Conservation (phyloP, 2,888 invertebrate genomes). For the Megastigmus dorsalis region DNA sequence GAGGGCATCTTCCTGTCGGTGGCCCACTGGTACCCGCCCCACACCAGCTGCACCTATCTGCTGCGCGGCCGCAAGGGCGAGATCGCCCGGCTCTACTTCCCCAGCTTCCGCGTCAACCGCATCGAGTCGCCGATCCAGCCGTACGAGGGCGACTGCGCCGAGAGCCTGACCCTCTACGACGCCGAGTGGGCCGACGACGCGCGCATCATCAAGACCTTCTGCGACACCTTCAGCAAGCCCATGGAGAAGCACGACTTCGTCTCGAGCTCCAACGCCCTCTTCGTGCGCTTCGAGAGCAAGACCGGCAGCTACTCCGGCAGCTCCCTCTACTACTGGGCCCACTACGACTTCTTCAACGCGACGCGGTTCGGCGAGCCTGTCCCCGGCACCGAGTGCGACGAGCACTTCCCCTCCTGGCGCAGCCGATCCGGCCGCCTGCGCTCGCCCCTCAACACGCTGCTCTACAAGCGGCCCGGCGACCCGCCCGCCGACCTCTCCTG, state of each 20-base stretch:
- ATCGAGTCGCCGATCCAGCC: constrained; percentile 91
- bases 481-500: constrained; percentile 86
- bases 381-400: constrained; percentile 88
- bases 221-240: constrained; percentile 93
- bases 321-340: constrained; percentile 95
- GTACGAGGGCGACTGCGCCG: constrained; percentile 92
- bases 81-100: constrained; percentile 92
- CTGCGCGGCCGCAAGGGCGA: constrained; percentile 91
- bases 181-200: constrained; percentile 92
- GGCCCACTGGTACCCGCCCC: constrained; percentile 95
- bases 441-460: constrained; percentile 90
- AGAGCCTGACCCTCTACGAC: constrained; percentile 92
- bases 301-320: constrained; percentile 95
- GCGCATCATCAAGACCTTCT: constrained; percentile 93
- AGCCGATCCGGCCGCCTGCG: constrained; percentile 84
- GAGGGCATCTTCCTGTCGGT: constrained; percentile 94
- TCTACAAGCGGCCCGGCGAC: constrained; percentile 86
- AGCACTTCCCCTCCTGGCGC: constrained; percentile 91
- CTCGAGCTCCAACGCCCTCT: constrained; percentile 89
- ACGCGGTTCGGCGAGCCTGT: constrained; percentile 90
- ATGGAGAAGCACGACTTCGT: constrained; percentile 96
- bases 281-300: constrained; percentile 92
- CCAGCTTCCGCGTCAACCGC: constrained; percentile 91
- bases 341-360: constrained; percentile 95
- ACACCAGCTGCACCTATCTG: constrained; percentile 93